These are phyloP conservation scores for Danio choprae DNA, from an alignment of 2,797 vertebrate genomes.

Conservation along the genomic window DNA sequence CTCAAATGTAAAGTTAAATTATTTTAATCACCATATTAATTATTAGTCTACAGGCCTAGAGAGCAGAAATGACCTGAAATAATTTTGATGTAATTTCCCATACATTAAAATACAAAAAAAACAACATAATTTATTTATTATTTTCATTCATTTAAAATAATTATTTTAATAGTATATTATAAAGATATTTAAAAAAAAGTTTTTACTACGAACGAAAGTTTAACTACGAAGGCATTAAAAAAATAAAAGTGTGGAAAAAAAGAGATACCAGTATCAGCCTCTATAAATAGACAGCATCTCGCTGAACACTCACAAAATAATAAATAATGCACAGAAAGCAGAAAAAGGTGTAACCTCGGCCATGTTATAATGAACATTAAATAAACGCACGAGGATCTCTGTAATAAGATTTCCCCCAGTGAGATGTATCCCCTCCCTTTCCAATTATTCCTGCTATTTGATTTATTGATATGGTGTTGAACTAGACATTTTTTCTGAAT, in stretches of 20 bases:
- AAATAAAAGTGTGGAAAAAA: not conserved
- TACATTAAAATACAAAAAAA: no score
- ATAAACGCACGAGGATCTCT: constrained; percentile 3
- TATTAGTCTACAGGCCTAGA: no score
- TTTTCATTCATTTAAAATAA: not conserved
- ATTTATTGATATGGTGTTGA: constrained; percentile 16
- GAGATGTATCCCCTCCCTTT: constrained; percentile 4
- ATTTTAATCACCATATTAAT: no score
- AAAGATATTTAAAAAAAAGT: no score
- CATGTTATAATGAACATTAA: not conserved
- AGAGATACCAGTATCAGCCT: not conserved
- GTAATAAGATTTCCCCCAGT: not conserved
- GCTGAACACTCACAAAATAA: not conserved
- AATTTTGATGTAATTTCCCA: no score
- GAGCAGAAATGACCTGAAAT: no score
- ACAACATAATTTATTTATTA: not conserved
- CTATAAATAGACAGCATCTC: not conserved
- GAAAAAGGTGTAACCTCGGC: not conserved
- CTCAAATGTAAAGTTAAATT: no score
- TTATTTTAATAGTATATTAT: not conserved
- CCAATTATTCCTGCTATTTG: constrained; percentile 44
- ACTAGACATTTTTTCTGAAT: constrained; percentile 18
- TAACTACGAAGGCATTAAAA: no score
- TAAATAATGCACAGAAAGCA: constrained; percentile 6
- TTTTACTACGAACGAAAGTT: no score